Conservation (phyloP, 2,888 invertebrate species). For the Griposia aprilina region DNA sequence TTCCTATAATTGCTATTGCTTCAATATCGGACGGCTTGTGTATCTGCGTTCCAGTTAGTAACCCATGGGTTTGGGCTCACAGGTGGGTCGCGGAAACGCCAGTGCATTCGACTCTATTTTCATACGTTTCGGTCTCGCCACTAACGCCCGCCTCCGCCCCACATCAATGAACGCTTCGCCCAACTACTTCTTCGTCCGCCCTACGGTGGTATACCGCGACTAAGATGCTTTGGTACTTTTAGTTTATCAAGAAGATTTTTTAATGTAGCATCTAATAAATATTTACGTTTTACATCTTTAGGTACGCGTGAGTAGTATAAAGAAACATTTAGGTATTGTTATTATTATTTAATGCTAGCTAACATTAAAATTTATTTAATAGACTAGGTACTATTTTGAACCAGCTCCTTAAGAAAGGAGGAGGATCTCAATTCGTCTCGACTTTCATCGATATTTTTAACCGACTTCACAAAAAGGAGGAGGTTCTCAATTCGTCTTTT, state of each 20-base stretch:
- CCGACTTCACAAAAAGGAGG: too few species aligned
- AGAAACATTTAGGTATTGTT: not conserved
- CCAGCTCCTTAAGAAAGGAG: not conserved
- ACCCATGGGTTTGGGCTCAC: constrained; percentile 45
- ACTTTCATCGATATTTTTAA: not conserved
- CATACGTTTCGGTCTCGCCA: constrained; percentile 79
- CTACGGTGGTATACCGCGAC: constrained; percentile 69
- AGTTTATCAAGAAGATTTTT: not conserved
- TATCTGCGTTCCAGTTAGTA: constrained; percentile 65
- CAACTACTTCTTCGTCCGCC: constrained; percentile 80
- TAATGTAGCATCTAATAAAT: not conserved
- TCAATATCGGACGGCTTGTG: constrained; percentile 37
- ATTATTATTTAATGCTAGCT: not conserved
- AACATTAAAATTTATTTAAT: not conserved
- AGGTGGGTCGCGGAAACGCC: constrained; percentile 76
- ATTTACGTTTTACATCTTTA: not conserved
- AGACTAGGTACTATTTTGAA: too few species aligned
- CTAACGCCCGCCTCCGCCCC: constrained; percentile 81
- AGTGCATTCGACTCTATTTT: constrained; percentile 79
- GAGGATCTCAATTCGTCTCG: not conserved
- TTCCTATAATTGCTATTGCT: constrained; percentile 34
- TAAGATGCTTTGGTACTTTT: constrained; percentile 73
- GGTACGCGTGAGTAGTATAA: not conserved
- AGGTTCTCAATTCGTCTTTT: too few species aligned
- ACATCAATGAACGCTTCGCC: constrained; percentile 85